Conservation (phyloP, 2,888 invertebrate species). For the Ptilodon capucinus region DNA sequence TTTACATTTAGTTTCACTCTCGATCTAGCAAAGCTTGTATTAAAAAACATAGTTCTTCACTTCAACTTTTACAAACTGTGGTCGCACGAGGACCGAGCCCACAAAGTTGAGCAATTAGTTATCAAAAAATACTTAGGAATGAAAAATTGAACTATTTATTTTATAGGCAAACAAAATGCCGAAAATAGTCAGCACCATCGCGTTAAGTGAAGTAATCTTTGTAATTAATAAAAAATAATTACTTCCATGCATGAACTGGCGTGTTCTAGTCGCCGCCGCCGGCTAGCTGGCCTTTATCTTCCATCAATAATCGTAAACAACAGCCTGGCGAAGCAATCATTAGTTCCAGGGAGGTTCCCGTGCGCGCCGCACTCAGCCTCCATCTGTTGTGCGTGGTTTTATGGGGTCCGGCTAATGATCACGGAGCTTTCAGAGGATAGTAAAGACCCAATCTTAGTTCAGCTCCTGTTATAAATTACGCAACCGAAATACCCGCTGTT, state of each 20-base stretch:
- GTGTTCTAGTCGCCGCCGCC: neutral
- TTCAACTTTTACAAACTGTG: too few species aligned
- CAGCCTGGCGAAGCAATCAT: neutral
- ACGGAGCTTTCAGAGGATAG: neutral
- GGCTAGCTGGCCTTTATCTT: neutral
- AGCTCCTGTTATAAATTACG: neutral
- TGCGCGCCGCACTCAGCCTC: neutral
- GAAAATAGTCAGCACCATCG: too few species aligned
- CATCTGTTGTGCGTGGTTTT: neutral
- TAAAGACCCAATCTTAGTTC: neutral
- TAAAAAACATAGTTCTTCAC: too few species aligned
- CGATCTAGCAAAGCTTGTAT: too few species aligned
- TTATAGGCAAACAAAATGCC: too few species aligned
- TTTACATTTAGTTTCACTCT: too few species aligned
- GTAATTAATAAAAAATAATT: neutral
- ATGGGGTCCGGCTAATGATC: neutral
- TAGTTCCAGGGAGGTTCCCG: neutral
- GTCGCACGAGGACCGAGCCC: too few species aligned
- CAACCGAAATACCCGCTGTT: too few species aligned
- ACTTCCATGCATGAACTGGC: neutral
- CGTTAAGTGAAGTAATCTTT: too few species aligned
- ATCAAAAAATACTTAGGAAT: too few species aligned
- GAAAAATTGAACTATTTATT: too few species aligned
- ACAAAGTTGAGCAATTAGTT: too few species aligned
- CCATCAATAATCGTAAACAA: constrained; percentile 14